These are phyloP conservation scores for Drosophila mercatorum DNA, from an alignment of 2,888 invertebrate species.

Conservation along the genomic window DNA sequence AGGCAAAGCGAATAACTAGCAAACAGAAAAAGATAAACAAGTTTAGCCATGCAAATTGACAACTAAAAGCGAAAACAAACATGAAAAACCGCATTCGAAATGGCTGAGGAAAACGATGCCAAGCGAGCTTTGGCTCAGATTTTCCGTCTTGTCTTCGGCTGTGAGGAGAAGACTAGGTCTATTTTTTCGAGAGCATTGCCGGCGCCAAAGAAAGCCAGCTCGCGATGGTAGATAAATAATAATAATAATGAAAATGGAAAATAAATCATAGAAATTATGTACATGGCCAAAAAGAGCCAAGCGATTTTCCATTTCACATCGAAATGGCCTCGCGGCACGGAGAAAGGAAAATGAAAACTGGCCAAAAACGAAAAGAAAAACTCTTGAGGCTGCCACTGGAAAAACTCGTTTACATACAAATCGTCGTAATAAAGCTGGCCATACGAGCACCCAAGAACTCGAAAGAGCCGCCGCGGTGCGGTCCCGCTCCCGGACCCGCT, in stretches of 20 bases:
- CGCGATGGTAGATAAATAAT: conserved; percentile 41
- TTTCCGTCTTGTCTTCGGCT: conserved; percentile 37
- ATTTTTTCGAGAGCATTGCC: conserved; percentile 38
- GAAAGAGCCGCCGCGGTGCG: conserved; percentile 80
- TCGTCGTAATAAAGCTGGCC: conserved; percentile 84
- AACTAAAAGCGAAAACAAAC: conserved; percentile 46
- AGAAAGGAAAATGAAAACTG: conserved; percentile 76
- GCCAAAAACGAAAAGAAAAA: conserved; percentile 65
- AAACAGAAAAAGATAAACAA: conserved; percentile 20
- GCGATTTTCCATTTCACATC: conserved; percentile 70
- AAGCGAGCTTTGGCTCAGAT: conserved; percentile 31
- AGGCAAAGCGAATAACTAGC: not conserved
- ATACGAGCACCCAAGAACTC: conserved; percentile 84
- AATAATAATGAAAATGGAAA: conserved; percentile 62
- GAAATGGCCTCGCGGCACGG: conserved; percentile 45
- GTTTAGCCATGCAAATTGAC: conserved; percentile 54
- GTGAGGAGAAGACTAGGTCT: not conserved
- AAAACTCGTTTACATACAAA: conserved; percentile 84
- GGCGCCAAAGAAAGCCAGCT: conserved; percentile 62
- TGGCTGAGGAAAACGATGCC: conserved; percentile 37
- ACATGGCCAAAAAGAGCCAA: conserved; percentile 39
- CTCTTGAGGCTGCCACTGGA: conserved; percentile 63
- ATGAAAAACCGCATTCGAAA: conserved; percentile 46
- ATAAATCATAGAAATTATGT: conserved; percentile 76
- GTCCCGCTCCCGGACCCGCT: conserved; percentile 41